These are phyloP conservation scores for Drosophila meridiana DNA, from an alignment of 2,888 invertebrate genomes.

Conservation along the genomic window DNA sequence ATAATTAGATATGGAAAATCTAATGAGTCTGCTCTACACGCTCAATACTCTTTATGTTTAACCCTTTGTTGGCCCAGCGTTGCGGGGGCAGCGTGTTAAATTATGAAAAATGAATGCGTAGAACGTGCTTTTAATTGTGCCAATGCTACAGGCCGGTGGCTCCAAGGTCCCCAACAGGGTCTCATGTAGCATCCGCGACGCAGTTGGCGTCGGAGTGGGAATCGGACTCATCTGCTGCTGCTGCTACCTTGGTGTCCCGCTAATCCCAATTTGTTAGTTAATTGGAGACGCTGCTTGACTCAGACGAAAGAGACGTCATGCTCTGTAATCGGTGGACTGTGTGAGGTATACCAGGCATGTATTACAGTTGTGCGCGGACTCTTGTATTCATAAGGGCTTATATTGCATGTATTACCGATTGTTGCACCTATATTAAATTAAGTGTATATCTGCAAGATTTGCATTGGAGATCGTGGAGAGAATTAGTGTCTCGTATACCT, in stretches of 20 bases:
- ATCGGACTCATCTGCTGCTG: slow-evolving; percentile 34
- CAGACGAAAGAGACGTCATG: slow-evolving; percentile 39
- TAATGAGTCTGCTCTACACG: slow-evolving; percentile 69
- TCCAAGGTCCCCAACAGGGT: slow-evolving; percentile 58
- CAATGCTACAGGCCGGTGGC: slow-evolving; percentile 59
- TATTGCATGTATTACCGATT: too few species aligned
- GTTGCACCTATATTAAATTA: too few species aligned
- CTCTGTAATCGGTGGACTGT: not conserved
- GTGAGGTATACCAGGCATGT: slow-evolving; percentile 14
- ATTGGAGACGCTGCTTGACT: slow-evolving; percentile 78
- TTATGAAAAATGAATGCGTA: slow-evolving; percentile 81
- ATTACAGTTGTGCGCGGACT: not conserved
- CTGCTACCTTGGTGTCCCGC: slow-evolving; percentile 80
- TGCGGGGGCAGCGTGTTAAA: slow-evolving; percentile 80
- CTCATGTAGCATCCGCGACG: slow-evolving; percentile 59
- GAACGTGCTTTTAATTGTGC: slow-evolving; percentile 80
- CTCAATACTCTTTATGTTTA: slow-evolving; percentile 56
- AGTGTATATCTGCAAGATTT: too few species aligned
- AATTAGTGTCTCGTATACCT: too few species aligned
- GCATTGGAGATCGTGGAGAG: too few species aligned
- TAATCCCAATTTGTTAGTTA: slow-evolving; percentile 83
- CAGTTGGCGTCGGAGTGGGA: slow-evolving; percentile 13
- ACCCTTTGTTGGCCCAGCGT: slow-evolving; percentile 62
- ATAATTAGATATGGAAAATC: slow-evolving; percentile 80
- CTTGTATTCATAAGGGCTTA: too few species aligned